Evolutionary conservation across 64 coral and sea anemone genomes (phyloP).

Genomic region (Cladopsammia gracilis): DNA sequence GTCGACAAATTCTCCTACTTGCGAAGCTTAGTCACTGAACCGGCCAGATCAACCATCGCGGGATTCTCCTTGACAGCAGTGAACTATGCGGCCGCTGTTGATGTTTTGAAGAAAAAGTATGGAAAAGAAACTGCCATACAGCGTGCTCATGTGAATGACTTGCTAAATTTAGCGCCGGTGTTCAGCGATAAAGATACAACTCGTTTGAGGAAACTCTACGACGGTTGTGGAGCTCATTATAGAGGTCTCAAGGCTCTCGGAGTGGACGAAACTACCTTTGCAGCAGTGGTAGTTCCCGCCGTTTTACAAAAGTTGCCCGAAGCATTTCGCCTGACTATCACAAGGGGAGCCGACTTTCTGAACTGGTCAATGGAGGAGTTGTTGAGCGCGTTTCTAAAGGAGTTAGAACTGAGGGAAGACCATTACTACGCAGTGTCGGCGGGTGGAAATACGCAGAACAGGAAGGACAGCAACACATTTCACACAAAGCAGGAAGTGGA

Average conservation of each 20-base stretch:
- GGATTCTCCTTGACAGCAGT: slow-evolving; percentile 30
- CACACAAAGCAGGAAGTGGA: not conserved
- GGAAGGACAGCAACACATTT: slow-evolving; percentile 31
- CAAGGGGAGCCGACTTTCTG: not conserved
- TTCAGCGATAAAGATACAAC: slow-evolving; percentile 17
- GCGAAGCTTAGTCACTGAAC: not conserved
- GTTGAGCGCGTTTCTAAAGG: slow-evolving; percentile 9
- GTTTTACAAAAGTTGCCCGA: slow-evolving; percentile 29
- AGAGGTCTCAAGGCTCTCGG: not conserved
- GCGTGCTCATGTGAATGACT: not conserved
- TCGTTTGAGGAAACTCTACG: not conserved
- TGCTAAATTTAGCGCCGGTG: not conserved
- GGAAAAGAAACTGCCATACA: slow-evolving; percentile 28
- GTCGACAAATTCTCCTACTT: too few species aligned
- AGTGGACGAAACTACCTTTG: slow-evolving; percentile 9
- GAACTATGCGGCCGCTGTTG: slow-evolving; percentile 21
- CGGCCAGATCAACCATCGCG: not conserved
- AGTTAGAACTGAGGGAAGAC: slow-evolving; percentile 61
- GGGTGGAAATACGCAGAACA: not conserved
- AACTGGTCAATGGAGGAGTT: slow-evolving; percentile 36
- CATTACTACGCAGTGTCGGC: not conserved
- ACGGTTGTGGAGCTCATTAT: not conserved
- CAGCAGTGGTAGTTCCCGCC: slow-evolving; percentile 32
- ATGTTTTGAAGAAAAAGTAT: not conserved
- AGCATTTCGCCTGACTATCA: not conserved